phyloP scores from a whole-genome alignment of 2,888 invertebrate species.

The Ligdia adustata region DNA sequence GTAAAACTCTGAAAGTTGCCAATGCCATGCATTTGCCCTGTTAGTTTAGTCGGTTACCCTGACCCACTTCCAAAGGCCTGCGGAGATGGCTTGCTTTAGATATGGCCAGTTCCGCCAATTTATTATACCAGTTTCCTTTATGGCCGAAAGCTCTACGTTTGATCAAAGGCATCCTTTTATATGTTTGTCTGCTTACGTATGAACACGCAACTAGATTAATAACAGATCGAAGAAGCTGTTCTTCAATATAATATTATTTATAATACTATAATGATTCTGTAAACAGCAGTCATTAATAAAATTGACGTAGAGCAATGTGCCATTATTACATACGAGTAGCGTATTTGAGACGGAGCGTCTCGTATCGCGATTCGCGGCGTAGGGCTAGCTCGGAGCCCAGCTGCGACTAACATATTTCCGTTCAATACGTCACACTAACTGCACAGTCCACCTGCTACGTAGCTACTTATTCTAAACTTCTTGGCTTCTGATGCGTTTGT shows the following conservation, averaged over 20 bases:
- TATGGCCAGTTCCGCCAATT: conserved; percentile 53
- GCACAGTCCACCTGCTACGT: conserved; percentile 40
- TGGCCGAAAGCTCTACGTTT: conserved; percentile 32
- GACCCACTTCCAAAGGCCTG: conserved; percentile 65
- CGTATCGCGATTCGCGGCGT: too few species aligned
- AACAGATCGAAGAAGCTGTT: too few species aligned
- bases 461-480: conserved; percentile 43
- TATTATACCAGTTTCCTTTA: conserved; percentile 45
- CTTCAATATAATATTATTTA: too few species aligned
- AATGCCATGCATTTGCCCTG: conserved; percentile 47
- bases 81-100: conserved; percentile 58
- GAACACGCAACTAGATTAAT: conserved; percentile 7
- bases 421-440: conserved; percentile 53
- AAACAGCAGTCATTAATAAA: too few species aligned
- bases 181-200: conserved; percentile 16
- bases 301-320: too few species aligned
- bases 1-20: conserved; percentile 12
- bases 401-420: conserved; percentile 61
- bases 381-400: conserved; percentile 49
- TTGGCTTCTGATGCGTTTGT: conserved; percentile 58
- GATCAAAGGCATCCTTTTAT: conserved; percentile 30
- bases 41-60: conserved; percentile 55
- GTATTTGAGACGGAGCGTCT: too few species aligned
- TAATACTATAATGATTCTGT: too few species aligned
- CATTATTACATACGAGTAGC: too few species aligned